These are phyloP conservation scores for Lagodon rhomboides DNA, from an alignment of 2,797 vertebrate species.

Conservation along the genomic window DNA sequence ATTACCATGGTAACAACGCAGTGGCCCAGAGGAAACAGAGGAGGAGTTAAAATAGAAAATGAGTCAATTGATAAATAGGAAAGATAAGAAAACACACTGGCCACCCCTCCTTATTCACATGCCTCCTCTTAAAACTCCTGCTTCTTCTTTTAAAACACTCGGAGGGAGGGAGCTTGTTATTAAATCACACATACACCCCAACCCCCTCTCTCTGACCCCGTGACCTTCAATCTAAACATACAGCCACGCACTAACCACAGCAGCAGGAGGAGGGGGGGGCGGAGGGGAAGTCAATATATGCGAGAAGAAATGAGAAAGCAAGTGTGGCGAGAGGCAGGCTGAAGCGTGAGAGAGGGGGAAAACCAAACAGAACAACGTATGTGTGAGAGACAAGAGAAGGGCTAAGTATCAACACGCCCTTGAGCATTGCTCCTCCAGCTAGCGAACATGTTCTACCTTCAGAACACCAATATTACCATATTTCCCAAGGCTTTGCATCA, in stretches of 20 bases:
- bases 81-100: slow-evolving; percentile 22
- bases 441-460: slow-evolving; percentile 28
- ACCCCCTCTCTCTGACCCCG: slow-evolving; percentile 55
- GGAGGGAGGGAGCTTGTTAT: slow-evolving; percentile 21
- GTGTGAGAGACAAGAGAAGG: slow-evolving; percentile 7
- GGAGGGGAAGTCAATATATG: slow-evolving; percentile 38
- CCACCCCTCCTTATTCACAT: slow-evolving; percentile 21
- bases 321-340: slow-evolving; percentile 42
- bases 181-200: slow-evolving; percentile 44
- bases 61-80: slow-evolving; percentile 56
- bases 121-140: slow-evolving; percentile 25
- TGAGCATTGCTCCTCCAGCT: slow-evolving; percentile 35
- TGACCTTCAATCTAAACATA: slow-evolving; percentile 77
- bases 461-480: slow-evolving; percentile 50
- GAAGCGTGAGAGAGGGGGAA: slow-evolving; percentile 10
- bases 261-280: neutral
- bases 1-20: slow-evolving; percentile 67
- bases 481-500: slow-evolving; percentile 58
- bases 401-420: slow-evolving; percentile 52
- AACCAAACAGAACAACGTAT: slow-evolving; percentile 16
- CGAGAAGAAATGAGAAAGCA: slow-evolving; percentile 53
- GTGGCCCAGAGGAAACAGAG: slow-evolving; percentile 33
- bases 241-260: slow-evolving; percentile 48
- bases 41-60: slow-evolving; percentile 63
- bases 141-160: slow-evolving; percentile 26